Evolutionary conservation across 2,113 vertebrate genomes (phyloP), one percentile per base, ranked within the genome.

Genomic region (Neoarius graeffei): DNA sequence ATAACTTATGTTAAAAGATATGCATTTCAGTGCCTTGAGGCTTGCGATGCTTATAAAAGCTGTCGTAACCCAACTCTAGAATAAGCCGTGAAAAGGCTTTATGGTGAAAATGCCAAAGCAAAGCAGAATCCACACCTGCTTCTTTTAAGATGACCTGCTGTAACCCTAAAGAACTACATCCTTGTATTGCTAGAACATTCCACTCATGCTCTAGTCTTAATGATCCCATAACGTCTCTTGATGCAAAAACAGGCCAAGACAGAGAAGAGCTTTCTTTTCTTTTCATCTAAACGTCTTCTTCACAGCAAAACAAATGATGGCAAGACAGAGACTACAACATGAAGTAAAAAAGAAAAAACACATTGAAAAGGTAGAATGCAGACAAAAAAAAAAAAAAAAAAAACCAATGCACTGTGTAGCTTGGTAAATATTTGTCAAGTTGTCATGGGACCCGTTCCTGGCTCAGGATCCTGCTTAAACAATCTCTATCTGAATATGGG

Each of bases 351-450:
- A 77, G 57, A 76, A 83, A 94, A 92, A 92, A 92, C 91, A 92
- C 92, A 91, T 15, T 50, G 90, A 88, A 74, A 85, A 93, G 90
- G 91, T 87, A 92, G 85, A 88, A 91, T 92, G 92, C 91, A 92
- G 94, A 94, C 90, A 86, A 90, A 92, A 93, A 84, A 42, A 92
- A 93, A 84, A 42, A 92, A 93, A 84, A 42, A n/a, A n/a, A 92
- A 93, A 84, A 42, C 85, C 54, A 83, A 67, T 92, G 92, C 88
- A 74, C 80, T 56, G 89, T 92, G 88, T 90, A 90, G 91, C 89
- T 42, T 81, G 89, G 93, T 95, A 96, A 96, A 96, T 96, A 96
- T 96, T 96, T 95, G 92, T 93, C 87, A 90, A 94, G 95, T 96
- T 95, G 95, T 95, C 95, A 95, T 95, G 95, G 95, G 93, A 95